These are phyloP conservation scores for Hydrozoanthus gracilis DNA, from an alignment of 92 coral and sea anemone genomes.

Conservation along the genomic window DNA sequence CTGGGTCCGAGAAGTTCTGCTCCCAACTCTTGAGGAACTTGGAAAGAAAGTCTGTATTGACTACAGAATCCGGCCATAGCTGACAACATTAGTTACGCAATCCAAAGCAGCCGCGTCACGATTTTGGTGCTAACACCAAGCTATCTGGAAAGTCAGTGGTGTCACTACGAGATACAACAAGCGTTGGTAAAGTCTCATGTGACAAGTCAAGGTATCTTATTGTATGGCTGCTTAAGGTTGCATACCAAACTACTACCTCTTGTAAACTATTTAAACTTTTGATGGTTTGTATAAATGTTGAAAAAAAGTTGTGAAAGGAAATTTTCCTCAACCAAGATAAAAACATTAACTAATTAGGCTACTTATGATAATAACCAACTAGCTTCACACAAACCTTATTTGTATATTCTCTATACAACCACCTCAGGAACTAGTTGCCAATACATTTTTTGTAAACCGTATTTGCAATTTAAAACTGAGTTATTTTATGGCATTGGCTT, in stretches of 20 bases:
- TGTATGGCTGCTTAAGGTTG: neutral
- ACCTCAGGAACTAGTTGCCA: too few species aligned
- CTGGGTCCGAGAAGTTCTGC: constrained; percentile 58
- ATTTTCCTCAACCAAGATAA: too few species aligned
- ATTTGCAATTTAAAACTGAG: too few species aligned
- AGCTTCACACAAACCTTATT: too few species aligned
- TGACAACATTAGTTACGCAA: constrained; percentile 44
- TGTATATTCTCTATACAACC: too few species aligned
- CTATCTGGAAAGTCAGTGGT: constrained; percentile 53
- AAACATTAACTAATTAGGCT: too few species aligned
- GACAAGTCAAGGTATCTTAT: constrained; percentile 14
- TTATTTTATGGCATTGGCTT: too few species aligned
- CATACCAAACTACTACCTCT: neutral
- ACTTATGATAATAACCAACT: too few species aligned
- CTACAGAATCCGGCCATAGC: constrained; percentile 14
- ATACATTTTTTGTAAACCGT: too few species aligned
- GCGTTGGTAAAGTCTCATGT: constrained; percentile 14
- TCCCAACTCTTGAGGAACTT: constrained; percentile 31
- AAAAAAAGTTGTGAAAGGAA: too few species aligned
- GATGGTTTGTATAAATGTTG: too few species aligned
- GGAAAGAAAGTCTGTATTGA: constrained; percentile 48
- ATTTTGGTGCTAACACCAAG: constrained; percentile 40
- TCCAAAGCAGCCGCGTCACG: constrained; percentile 44
- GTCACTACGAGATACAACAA: constrained; percentile 36
- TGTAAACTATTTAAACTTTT: too few species aligned